Base-by-base conservation (phyloP, 1,140 invertebrate species). In the Eumaeus atala region DNA sequence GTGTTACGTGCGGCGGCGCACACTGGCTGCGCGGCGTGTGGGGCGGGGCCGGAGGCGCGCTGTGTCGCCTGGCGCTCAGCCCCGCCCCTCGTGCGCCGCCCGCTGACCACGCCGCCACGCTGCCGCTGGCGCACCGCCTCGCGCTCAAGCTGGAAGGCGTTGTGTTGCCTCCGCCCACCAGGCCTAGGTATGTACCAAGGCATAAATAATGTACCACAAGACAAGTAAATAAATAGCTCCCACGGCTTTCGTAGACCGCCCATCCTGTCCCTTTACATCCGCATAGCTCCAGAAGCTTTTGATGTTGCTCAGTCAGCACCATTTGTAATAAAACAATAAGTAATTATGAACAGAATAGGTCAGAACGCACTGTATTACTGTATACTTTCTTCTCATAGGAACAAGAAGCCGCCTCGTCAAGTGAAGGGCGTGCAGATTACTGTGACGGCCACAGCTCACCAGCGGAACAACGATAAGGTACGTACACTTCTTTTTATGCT, bases 111-210 rank as follows among this genome's bases (percentile, higher is more conserved):
- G 76, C 78, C 17, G 74, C 73, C 54, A 33, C 74, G 58, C 60
- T 80, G 51, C 71, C 73, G 36, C 65, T 74, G 1, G 52, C 63
- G 28, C 82, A 87, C 53, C 92, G 95, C 56, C 87, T 97, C 14
- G 93, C 94, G 1, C 88, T 97, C 1, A 96, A 95, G 87, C 93
- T 97, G 0, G 95, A 97, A 81, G 95, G 95, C 8, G 94, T 97
- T 9, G 90, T 96, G 50, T 91, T 94, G 69, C 93, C 70, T 0
- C 55, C 66, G 47, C 54, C 61, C n/a, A 10, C 36, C 10, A 44
- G 3, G 28, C 11, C n/a, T 1, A 36, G 28, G 11, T 47, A 37
- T 17, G 10, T 58, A 28, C 34, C 21, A n/a, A n/a, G n/a, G n/a
- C n/a, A n/a, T n/a, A n/a, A n/a, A n/a, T n/a, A n/a, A n/a, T n/a